These are phyloP conservation scores for Chirona hameri DNA, from an alignment of 2,888 invertebrate species.

Conservation along the genomic window DNA sequence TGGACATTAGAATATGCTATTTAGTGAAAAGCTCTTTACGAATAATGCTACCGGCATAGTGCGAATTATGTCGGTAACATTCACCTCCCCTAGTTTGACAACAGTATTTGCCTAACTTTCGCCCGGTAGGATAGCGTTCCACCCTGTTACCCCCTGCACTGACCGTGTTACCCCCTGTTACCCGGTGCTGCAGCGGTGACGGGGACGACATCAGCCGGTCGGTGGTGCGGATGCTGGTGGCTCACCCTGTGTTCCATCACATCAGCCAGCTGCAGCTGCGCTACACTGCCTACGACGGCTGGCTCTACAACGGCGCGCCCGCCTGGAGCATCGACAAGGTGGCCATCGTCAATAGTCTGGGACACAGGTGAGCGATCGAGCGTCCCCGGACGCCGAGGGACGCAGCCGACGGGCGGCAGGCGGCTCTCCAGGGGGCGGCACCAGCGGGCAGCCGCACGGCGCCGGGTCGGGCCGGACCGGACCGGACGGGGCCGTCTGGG, in stretches of 20 bases:
- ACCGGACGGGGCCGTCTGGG: too few relatives aligned
- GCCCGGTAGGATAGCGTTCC: too few relatives aligned
- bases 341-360: conserved; percentile 77
- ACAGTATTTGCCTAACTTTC: too few relatives aligned
- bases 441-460: background rate
- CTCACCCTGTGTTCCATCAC: conserved; percentile 74
- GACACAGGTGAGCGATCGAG: conserved; percentile 58
- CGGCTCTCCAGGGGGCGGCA: too few relatives aligned
- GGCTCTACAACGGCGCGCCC: conserved; percentile 79
- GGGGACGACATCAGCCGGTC: background rate
- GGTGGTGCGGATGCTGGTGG: conserved; percentile 72
- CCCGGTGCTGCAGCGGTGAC: background rate
- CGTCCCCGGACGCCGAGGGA: background rate
- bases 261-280: conserved; percentile 66
- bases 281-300: conserved; percentile 84
- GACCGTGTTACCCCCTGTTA: too few relatives aligned
- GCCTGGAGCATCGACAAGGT: conserved; percentile 78
- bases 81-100: too few relatives aligned
- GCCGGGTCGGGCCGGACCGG: background rate
- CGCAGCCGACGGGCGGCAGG: background rate
- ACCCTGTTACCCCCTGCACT: too few relatives aligned
- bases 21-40: too few relatives aligned
- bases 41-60: too few relatives aligned
- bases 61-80: too few relatives aligned
- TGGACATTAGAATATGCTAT: too few relatives aligned